Percentiles rank a stretch among this genome's conserved stretches.
These are phyloP conservation scores for Macaria liturata DNA, from an alignment of 2,888 invertebrate species.

Conservation along the genomic window DNA sequence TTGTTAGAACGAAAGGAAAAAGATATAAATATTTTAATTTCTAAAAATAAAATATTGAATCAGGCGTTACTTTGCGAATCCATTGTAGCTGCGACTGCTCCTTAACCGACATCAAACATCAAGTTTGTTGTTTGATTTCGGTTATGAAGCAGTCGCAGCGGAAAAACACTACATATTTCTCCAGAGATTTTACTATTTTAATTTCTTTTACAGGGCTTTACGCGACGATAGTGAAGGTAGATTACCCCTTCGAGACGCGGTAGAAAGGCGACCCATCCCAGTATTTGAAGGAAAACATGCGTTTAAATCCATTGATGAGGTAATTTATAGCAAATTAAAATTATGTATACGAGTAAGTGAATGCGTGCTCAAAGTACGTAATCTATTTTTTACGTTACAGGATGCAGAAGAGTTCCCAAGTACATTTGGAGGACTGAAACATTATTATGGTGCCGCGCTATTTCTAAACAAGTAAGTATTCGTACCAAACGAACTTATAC, in stretches of 20 bases:
- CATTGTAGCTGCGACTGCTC: too few relatives aligned
- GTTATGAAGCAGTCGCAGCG: too few relatives aligned
- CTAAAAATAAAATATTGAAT: too few relatives aligned
- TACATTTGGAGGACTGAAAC: conserved; percentile 45
- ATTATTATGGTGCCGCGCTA: conserved; percentile 75
- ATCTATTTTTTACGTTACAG: conserved; percentile 37
- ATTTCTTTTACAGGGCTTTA: conserved; percentile 49
- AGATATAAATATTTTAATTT: not conserved
- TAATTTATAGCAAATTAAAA: conserved; percentile 1
- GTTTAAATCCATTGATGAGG: conserved; percentile 57
- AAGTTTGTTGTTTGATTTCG: too few relatives aligned
- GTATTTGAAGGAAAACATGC: conserved; percentile 53
- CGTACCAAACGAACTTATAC: too few relatives aligned
- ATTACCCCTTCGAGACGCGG: conserved; percentile 87
- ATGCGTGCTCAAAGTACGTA: too few relatives aligned
- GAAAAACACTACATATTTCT: too few relatives aligned
- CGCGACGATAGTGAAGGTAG: conserved; percentile 74
- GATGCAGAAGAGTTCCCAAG: conserved; percentile 49
- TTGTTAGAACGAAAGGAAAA: too few relatives aligned
- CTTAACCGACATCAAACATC: too few relatives aligned
- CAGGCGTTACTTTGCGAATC: too few relatives aligned
- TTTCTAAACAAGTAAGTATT: conserved; percentile 66
- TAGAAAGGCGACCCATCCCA: conserved; percentile 84
- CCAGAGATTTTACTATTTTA: too few relatives aligned
- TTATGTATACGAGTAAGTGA: too few relatives aligned